Conservation (phyloP, 2,113 vertebrate species). For the Phrynosoma platyrhinos region DNA sequence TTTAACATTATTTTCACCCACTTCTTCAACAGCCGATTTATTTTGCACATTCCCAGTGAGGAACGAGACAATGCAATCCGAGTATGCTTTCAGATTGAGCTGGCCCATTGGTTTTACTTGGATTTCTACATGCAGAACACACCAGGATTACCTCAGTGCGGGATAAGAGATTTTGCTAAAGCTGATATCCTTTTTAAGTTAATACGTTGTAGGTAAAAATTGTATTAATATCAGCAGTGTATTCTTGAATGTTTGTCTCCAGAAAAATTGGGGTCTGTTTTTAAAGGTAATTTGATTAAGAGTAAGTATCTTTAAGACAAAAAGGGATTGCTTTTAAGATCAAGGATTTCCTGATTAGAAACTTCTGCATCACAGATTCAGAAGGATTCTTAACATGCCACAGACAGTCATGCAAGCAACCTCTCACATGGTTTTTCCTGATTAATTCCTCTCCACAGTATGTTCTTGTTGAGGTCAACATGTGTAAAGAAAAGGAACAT, state of each 20-base stretch:
- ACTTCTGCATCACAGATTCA: background rate
- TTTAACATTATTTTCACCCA: constrained; percentile 30
- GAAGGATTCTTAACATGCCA: background rate
- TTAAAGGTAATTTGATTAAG: background rate
- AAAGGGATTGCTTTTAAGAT: too few relatives aligned
- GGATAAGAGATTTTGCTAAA: constrained; percentile 99
- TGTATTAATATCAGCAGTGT: background rate
- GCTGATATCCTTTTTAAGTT: constrained; percentile 93
- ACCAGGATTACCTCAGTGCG: constrained; percentile 96
- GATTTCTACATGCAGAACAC: constrained; percentile 98
- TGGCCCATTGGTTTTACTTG: constrained; percentile 99
- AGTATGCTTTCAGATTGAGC: constrained; percentile 99
- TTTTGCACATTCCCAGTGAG: constrained; percentile 98
- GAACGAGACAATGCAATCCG: constrained; percentile 98
- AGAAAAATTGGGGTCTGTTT: background rate
- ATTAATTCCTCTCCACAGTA: too few relatives aligned
- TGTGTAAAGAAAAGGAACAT: background rate
- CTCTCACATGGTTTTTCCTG: too few relatives aligned
- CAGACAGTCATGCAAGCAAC: background rate
- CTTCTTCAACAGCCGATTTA: constrained; percentile 89
- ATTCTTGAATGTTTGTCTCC: background rate
- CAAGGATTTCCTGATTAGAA: too few relatives aligned
- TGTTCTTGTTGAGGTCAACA: too few relatives aligned
- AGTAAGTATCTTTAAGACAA: too few relatives aligned
- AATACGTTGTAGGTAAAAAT: constrained; percentile 23